phyloP scores from a whole-genome alignment of 2,888 invertebrate genomes.

The Lasioglossum marginatum region DNA sequence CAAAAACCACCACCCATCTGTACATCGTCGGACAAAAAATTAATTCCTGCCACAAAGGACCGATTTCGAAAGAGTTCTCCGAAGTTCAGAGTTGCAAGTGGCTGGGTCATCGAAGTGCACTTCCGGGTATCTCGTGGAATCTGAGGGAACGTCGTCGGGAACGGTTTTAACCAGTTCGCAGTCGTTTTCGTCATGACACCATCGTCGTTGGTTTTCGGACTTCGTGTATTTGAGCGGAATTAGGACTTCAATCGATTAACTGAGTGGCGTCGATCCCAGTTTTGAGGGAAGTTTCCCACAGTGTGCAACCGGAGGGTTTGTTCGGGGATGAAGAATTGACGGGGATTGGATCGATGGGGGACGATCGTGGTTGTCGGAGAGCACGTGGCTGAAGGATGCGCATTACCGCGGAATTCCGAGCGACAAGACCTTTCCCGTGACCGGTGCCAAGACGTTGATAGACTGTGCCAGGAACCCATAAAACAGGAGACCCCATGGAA shows the following conservation, averaged over 20 bases:
- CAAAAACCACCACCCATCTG: background rate
- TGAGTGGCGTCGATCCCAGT: background rate
- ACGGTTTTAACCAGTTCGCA: background rate
- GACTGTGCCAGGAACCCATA: background rate
- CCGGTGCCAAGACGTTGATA: background rate
- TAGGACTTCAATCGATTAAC: background rate
- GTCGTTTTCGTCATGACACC: background rate
- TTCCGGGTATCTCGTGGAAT: background rate
- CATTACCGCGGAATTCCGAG: conserved; percentile 9
- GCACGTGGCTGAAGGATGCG: conserved; percentile 42
- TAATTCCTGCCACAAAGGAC: background rate
- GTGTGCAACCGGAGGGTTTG: background rate
- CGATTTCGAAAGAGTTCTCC: background rate
- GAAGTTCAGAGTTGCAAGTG: background rate
- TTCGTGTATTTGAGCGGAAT: background rate
- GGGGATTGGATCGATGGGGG: background rate
- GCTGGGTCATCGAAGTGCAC: background rate
- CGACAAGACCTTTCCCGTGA: background rate
- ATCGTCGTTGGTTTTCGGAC: background rate
- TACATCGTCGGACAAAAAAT: background rate
- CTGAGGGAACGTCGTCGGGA: background rate
- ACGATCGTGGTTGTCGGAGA: background rate
- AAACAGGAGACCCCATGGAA: conserved; percentile 18
- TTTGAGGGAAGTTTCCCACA: background rate
- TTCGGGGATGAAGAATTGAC: background rate